A percentile compares a stretch with the other conserved stretches of the same genome.
phyloP scores from a whole-genome alignment of 2,113 vertebrate species.

The Panthera tigris region DNA sequence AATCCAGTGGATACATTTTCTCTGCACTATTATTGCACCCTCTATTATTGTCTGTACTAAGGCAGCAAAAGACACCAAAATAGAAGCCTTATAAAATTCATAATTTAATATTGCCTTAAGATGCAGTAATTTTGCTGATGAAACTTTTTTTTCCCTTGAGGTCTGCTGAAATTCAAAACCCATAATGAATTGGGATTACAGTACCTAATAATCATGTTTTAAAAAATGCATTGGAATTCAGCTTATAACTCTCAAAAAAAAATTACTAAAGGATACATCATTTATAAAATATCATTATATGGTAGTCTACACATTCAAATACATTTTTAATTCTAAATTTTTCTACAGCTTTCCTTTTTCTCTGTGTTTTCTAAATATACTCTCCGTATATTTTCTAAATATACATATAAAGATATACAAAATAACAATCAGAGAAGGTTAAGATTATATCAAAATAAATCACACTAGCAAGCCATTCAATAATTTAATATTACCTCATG shows the following conservation, averaged over 20 bases:
- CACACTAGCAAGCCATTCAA: constrained; percentile 61
- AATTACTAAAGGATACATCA: neutral
- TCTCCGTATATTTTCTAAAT: neutral
- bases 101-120: constrained; percentile 43
- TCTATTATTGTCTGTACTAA: constrained; percentile 39
- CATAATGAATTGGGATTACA: neutral
- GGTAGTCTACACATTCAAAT: neutral
- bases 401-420: neutral
- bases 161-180: constrained; percentile 20
- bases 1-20: neutral
- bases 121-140: neutral
- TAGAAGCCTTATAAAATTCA: neutral
- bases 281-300: neutral
- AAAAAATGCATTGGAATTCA: neutral
- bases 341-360: neutral
- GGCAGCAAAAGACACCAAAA: constrained; percentile 19
- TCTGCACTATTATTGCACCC: neutral
- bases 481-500: constrained; percentile 73
- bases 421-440: constrained; percentile 31
- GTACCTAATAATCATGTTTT: neutral
- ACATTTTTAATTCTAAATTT: constrained; percentile 21
- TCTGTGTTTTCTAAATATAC: neutral
- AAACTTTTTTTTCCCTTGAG: neutral
- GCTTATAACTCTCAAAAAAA: neutral
- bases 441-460: constrained; percentile 71